These are phyloP conservation scores for Pachliopta kotzebuea DNA, from an alignment of 2,888 invertebrate genomes.

Conservation along the genomic window DNA sequence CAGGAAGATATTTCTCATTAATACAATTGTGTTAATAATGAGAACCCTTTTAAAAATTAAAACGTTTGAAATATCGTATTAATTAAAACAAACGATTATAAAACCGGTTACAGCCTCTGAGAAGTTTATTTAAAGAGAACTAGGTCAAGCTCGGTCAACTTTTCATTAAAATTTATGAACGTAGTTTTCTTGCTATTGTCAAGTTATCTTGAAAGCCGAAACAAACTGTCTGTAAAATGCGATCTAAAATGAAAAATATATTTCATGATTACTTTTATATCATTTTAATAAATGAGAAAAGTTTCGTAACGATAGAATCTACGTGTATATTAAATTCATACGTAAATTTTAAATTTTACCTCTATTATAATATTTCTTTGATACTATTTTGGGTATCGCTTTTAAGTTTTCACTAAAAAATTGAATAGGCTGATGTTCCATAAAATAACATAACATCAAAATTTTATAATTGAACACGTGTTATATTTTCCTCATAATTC, in stretches of 20 bases:
- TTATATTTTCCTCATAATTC: neutral
- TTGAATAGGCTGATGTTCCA: no score
- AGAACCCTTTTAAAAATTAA: neutral
- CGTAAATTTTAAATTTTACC: no score
- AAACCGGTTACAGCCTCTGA: slow-evolving; percentile 11
- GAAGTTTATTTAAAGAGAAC: slow-evolving; percentile 23
- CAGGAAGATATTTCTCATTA: no score
- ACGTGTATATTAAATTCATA: no score
- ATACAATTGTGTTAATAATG: no score
- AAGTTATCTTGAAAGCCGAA: slow-evolving; percentile 16
- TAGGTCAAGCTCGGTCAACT: slow-evolving; percentile 25
- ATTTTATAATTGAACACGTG: no score
- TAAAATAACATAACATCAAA: no score
- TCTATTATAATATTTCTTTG: no score
- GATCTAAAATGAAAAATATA: neutral
- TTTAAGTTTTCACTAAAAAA: no score
- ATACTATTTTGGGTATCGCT: no score
- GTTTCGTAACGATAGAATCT: neutral
- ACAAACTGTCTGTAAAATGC: slow-evolving; percentile 7
- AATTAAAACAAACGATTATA: slow-evolving; percentile 15
- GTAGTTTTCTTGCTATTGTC: slow-evolving; percentile 24
- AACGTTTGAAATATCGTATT: slow-evolving; percentile 7
- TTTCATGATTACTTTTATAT: neutral
- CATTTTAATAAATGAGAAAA: neutral
- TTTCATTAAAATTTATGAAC: slow-evolving; percentile 27